phyloP scores from a whole-genome alignment of 2,113 vertebrate species.

The Gasterosteus aculeatus region DNA sequence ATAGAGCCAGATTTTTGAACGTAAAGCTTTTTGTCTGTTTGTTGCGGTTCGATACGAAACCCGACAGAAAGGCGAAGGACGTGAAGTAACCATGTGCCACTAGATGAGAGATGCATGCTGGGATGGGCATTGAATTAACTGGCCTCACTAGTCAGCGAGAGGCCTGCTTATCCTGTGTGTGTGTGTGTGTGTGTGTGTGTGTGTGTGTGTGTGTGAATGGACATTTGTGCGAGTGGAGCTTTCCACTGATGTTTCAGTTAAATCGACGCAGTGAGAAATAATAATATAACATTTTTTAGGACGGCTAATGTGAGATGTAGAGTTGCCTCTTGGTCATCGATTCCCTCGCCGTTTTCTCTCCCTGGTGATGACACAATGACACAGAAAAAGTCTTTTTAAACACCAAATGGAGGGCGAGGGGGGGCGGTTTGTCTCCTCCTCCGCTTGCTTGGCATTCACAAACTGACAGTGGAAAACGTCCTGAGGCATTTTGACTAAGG shows the following conservation, averaged over 20 bases:
- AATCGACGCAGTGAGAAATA: conserved; percentile 41
- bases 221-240: conserved; percentile 18
- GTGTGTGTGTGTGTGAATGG: conserved; percentile 27
- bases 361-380: conserved; percentile 11
- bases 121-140: conserved; percentile 23
- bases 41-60: conserved; percentile 34
- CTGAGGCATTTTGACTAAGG: neutral
- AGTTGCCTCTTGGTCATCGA: neutral
- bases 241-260: conserved; percentile 51
- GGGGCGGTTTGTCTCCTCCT: neutral
- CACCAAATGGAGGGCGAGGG: neutral
- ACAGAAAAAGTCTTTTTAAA: conserved; percentile 5
- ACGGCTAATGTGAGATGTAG: conserved; percentile 29
- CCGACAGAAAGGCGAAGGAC: conserved; percentile 16
- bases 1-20: conserved; percentile 24
- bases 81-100: conserved; percentile 17
- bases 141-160: conserved; percentile 26
- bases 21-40: neutral
- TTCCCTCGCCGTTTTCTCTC: conserved; percentile 3
- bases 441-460: conserved; percentile 8
- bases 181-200: conserved; percentile 10
- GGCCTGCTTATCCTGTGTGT: conserved; percentile 23
- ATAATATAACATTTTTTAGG: conserved; percentile 40
- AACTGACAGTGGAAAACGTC: conserved; percentile 1
- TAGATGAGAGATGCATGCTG: conserved; percentile 38